Conservation (phyloP, 2,797 vertebrate genomes). For the Pogonophryne albipinna region DNA sequence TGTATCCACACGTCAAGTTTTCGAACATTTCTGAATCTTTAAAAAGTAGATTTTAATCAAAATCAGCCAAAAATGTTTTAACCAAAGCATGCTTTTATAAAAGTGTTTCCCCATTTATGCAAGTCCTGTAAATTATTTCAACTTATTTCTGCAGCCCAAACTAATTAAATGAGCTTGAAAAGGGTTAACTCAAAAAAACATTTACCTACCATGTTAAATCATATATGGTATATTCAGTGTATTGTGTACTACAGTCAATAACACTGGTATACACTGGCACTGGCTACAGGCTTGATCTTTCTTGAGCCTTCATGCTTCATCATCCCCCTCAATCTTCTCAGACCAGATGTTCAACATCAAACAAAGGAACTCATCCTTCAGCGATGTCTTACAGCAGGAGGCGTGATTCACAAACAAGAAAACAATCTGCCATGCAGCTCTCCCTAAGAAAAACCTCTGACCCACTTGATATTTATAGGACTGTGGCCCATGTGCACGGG, state of each 20-base stretch:
- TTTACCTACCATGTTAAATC: not conserved
- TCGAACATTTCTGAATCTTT: too few species aligned
- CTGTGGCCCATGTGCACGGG: slow-evolving; percentile 33
- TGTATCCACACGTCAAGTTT: too few species aligned
- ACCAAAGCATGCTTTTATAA: not conserved
- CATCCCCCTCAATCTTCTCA: slow-evolving; percentile 24
- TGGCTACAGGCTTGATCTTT: slow-evolving; percentile 33
- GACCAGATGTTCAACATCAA: slow-evolving; percentile 65
- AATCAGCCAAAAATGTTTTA: too few species aligned
- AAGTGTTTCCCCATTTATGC: not conserved
- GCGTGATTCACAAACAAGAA: slow-evolving; percentile 55
- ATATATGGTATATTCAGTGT: not conserved
- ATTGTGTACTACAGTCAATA: slow-evolving; percentile 1
- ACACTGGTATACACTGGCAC: not conserved
- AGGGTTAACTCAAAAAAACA: not conserved
- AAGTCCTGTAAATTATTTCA: not conserved
- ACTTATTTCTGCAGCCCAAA: not conserved
- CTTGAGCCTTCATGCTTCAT: slow-evolving; percentile 22
- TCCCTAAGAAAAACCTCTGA: slow-evolving; percentile 60
- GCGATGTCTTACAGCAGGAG: slow-evolving; percentile 37
- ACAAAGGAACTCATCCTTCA: slow-evolving; percentile 47
- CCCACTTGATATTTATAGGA: slow-evolving; percentile 82
- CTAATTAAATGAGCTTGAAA: not conserved
- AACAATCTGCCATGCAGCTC: slow-evolving; percentile 62
- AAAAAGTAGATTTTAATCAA: too few species aligned